These are phyloP conservation scores for Anoplophora glabripennis DNA, from an alignment of 1,140 invertebrate species.

Conservation along the genomic window DNA sequence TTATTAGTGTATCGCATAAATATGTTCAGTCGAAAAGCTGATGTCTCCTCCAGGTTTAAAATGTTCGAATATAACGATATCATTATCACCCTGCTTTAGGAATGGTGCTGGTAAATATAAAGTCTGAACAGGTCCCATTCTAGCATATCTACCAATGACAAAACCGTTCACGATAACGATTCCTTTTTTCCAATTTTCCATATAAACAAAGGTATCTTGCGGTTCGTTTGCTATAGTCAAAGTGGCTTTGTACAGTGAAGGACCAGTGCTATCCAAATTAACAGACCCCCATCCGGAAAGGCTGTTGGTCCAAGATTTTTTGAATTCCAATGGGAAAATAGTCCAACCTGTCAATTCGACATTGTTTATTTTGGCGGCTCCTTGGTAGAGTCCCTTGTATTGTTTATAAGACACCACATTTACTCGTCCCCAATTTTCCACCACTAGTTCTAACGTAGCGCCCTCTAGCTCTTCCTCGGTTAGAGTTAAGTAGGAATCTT, in stretches of 20 bases:
- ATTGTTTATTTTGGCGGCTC: conserved; percentile 16
- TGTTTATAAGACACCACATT: conserved; percentile 55
- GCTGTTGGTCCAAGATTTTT: conserved; percentile 45
- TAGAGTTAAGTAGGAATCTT: conserved; percentile 38
- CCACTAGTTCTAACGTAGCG: conserved; percentile 54
- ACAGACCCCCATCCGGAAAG: conserved; percentile 24
- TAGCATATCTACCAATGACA: conserved; percentile 60
- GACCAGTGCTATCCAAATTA: conserved; percentile 11
- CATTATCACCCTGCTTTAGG: conserved; percentile 52
- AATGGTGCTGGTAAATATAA: conserved; percentile 59
- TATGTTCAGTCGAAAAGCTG: no score
- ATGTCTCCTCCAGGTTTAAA: conserved; percentile 20
- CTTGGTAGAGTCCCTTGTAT: conserved; percentile 29
- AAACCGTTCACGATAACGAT: conserved; percentile 63
- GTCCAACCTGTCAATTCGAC: conserved; percentile 47
- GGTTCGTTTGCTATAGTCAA: conserved; percentile 14
- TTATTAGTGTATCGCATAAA: no score
- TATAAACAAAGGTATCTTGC: conserved; percentile 40
- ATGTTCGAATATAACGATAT: conserved; percentile 45
- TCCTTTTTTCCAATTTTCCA: conserved; percentile 54
- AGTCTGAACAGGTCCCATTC: conserved; percentile 56
- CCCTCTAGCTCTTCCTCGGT: conserved; percentile 25
- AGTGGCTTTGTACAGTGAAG: conserved; percentile 21
- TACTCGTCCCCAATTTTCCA: conserved; percentile 59
- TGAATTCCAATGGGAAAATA: conserved; percentile 56